Evolutionary conservation across 2,797 vertebrate species (phyloP), one percentile per base, ranked within the genome.

Genomic region (Aplochiton taeniatus): DNA sequence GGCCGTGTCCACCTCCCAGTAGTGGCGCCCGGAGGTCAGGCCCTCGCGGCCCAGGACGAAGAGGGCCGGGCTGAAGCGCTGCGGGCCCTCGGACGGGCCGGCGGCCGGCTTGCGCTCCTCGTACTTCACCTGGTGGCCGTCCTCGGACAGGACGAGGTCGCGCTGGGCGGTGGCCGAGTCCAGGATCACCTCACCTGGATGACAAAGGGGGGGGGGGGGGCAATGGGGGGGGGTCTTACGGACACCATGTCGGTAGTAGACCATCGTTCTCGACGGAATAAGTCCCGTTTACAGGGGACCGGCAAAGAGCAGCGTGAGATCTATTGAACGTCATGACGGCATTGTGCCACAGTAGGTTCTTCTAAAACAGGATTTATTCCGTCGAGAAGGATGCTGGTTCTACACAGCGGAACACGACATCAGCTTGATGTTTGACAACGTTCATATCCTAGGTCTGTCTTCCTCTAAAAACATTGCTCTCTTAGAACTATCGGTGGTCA

Each of bases 1-100:
- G 0, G 71, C 76, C 0, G 93, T 76, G 0, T 94, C 91, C 47
- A 95, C 93, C 78, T 95, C 94, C 95, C 95, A 96, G 86, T 89
- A 95, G 72, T 95, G 94, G 0, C 87, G 88, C 1, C 94, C 94
- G 0, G 88, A 89, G 52, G 58, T 41, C 50, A 95, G 85, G 1
- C 87, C 79, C 66, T 93, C 89, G 0, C 72, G 73, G 11, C 86
- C 93, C 60, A 95, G 69, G 8, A 94, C 90, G 11, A 95, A 95
- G 0, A 93, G 92, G 14, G 87, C 88, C 0, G 90, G 92, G 77
- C 88, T 90, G 63, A 95, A 96, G 62, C 93, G 88, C 0, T 85
- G 88, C 0, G 89, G 84, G 2, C 80, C 83, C 47, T 95, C 90
- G 0, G 85, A 81, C 61, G 56, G 79, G 4, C 3, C 31, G 31